Conservation (phyloP, 2,797 vertebrate species). For the Malurus splendens region DNA sequence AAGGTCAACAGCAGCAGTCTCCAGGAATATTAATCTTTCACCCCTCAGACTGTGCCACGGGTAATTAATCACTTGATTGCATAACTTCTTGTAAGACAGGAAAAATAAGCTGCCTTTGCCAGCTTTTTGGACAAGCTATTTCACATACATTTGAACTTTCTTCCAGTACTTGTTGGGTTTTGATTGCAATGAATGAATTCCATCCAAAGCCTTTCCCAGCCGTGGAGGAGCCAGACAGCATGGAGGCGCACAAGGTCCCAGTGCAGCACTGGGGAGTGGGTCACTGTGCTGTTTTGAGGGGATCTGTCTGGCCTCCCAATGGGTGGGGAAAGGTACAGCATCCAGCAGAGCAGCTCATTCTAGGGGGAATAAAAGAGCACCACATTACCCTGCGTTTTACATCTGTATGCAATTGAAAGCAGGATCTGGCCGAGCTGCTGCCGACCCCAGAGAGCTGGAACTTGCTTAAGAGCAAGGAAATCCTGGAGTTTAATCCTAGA, state of each 20-base stretch:
- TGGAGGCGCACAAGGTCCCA: not conserved
- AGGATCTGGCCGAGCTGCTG: slow-evolving; percentile 8
- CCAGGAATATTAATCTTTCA: slow-evolving; percentile 67
- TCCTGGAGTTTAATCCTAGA: slow-evolving; percentile 53
- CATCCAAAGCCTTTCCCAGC: slow-evolving; percentile 35
- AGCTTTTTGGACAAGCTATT: slow-evolving; percentile 59
- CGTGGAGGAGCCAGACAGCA: not conserved
- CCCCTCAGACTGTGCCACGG: slow-evolving; percentile 50
- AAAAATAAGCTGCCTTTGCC: slow-evolving; percentile 64
- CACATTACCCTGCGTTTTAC: not conserved
- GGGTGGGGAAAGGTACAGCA: not conserved
- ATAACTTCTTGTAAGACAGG: slow-evolving; percentile 68
- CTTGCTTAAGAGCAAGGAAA: slow-evolving; percentile 16
- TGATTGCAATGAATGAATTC: slow-evolving; percentile 42
- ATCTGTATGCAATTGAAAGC: slow-evolving; percentile 41
- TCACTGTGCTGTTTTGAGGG: not conserved
- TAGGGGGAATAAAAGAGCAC: not conserved
- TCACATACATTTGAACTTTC: slow-evolving; percentile 64
- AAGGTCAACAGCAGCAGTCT: slow-evolving; percentile 64
- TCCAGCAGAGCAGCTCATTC: not conserved
- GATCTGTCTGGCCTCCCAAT: not conserved
- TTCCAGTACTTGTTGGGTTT: slow-evolving; percentile 58
- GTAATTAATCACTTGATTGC: slow-evolving; percentile 67
- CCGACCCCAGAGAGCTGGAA: slow-evolving; percentile 22
- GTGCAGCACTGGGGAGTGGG: not conserved